Evolutionary conservation across 2,797 vertebrate genomes (phyloP), one percentile per base, ranked within the genome.

Genomic region (Poecilia wingei): DNA sequence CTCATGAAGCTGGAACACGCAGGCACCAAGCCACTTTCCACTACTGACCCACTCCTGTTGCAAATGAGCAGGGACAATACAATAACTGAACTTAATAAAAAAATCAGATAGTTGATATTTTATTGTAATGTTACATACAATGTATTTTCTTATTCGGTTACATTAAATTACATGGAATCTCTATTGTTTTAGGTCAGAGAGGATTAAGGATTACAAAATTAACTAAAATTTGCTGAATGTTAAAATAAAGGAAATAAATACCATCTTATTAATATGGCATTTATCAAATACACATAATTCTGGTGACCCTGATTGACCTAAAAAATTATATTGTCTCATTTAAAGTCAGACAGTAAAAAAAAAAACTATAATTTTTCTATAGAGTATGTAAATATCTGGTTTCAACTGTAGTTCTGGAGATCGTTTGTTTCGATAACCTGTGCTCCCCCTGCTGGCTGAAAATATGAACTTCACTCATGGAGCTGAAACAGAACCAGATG

Each of bases 391-490:
- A 43, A 70, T 7, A 45, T 45, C 22, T 41, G 39, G 39, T 43
- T 66, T 66, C 4, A 41, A 22, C 8, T 68, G 33, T 66, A 39
- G 36, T 22, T 68, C 64, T 68, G 12, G 13, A 69, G 61, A 53
- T 39, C 0, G 57, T 74, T 64, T 46, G 33, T 59, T 20, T 59
- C 76, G 86, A 39, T 39, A 28, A 69, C 41, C 1, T 25, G 39
- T 57, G 78, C 89, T 81, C 88, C 92, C 91, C 83, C 94, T 93
- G 82, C 87, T 93, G 94, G 74, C 79, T 33, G 64, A 47, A 53
- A 31, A 41, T 59, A 39, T 75, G 64, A 89, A 83, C n/a, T 77
- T 76, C 81, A 41, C 33, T 5, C 39, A 4, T 82, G 28, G 72
- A 8, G 28, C 22, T 36, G 1, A 73, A 4, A 36, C 0, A 45